Evolutionary conservation across 2,113 vertebrate species (phyloP).

Genomic region (Numenius arquata): DNA sequence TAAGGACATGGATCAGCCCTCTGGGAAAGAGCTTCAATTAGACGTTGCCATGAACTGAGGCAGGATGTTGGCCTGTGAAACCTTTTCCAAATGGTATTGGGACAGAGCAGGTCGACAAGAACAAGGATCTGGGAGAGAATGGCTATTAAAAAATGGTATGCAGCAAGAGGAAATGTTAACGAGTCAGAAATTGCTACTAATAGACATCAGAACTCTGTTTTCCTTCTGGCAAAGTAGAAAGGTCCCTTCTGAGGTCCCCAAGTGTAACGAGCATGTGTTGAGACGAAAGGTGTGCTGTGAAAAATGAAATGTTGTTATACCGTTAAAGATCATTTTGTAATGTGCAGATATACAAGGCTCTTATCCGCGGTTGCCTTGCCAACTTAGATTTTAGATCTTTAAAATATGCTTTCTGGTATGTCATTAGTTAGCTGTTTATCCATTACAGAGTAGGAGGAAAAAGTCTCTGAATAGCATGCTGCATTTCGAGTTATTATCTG

Average conservation of each 20-base stretch:
- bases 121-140: neutral
- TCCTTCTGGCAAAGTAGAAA: neutral
- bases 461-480: neutral
- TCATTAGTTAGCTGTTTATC: neutral
- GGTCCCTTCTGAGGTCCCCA: neutral
- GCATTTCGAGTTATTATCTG: neutral
- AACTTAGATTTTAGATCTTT: neutral
- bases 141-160: neutral
- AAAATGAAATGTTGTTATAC: fast-evolving
- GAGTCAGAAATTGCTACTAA: neutral
- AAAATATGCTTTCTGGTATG: neutral
- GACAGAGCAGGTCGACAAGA: neutral
- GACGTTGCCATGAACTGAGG: neutral
- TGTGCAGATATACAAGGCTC: fast-evolving
- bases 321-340: neutral
- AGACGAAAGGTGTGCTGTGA: neutral
- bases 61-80: neutral
- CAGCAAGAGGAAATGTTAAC: neutral
- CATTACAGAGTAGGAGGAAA: neutral
- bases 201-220: neutral
- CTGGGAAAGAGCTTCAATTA: neutral
- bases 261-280: neutral
- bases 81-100: neutral
- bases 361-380: neutral
- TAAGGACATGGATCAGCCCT: neutral